A percentile compares a stretch with the other conserved stretches of the same genome.
phyloP scores from a whole-genome alignment of 1,140 invertebrate species.

The Latrodectus geometricus region DNA sequence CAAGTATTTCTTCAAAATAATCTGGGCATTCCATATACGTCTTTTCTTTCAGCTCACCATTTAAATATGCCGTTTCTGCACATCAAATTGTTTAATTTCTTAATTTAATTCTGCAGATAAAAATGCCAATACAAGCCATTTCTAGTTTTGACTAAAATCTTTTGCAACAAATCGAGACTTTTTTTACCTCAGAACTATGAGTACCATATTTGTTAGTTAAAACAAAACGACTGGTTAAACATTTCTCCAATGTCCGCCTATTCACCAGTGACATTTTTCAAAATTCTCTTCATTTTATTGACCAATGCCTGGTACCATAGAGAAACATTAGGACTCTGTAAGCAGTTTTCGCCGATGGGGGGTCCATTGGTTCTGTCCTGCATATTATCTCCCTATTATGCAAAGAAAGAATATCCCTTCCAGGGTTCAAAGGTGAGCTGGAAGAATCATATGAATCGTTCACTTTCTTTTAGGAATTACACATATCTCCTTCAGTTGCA shows the following conservation, averaged over 20 bases:
- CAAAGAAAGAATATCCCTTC: too few species aligned
- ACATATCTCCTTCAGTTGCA: too few species aligned
- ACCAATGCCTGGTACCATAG: too few species aligned
- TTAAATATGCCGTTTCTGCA: neutral
- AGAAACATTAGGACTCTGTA: neutral
- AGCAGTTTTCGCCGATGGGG: too few species aligned
- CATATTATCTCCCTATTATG: too few species aligned
- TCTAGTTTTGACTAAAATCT: neutral
- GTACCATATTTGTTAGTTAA: neutral
- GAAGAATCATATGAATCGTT: too few species aligned
- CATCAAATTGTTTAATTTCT: neutral
- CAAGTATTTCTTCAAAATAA: slow-evolving; percentile 6
- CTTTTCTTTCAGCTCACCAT: neutral
- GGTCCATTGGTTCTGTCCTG: too few species aligned
- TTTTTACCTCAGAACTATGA: neutral
- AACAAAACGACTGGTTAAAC: neutral
- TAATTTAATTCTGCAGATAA: neutral
- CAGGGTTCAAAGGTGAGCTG: too few species aligned
- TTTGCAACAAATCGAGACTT: neutral
- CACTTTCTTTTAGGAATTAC: too few species aligned
- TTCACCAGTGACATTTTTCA: neutral
- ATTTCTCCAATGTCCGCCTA: neutral
- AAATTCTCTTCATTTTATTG: neutral
- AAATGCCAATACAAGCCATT: neutral
- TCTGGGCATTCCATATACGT: neutral